Evolutionary conservation across 2,888 invertebrate species (phyloP), one percentile per base, ranked within the genome.

Genomic region (Oligia strigilis): DNA sequence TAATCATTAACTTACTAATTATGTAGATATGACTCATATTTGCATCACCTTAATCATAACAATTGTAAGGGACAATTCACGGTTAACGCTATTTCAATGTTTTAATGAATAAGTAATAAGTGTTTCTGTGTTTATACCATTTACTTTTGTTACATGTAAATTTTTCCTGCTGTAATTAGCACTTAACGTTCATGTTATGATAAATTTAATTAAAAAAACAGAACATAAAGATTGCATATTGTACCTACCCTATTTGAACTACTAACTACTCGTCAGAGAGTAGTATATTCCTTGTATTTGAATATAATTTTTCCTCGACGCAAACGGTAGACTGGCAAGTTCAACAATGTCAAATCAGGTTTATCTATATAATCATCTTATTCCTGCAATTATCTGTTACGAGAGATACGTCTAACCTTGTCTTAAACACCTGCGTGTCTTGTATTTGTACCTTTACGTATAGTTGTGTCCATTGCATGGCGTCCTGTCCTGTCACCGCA

Each of bases 351-450:
- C 86, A 91, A 92, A 92, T 92, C 92, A 89, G 90, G 92, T 93
- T 92, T 90, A 89, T 88, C 85, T 87, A 89, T 92, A 89, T 94
- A 95, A 95, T 95, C 94, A 95, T 93, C 93, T 92, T 92, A 88
- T 92, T 92, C 92, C 92, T 91, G 91, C 92, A 91, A 92, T 92
- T 92, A 93, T 87, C 86, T 90, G 87, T 91, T 90, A 91, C 88
- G 91, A 92, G 91, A 91, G 90, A 91, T 91, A 92, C 89, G 87
- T 92, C 91, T 95, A 94, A 95, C 95, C 95, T 96, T 95, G 96
- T 92, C 88, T 89, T 82, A 92, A 91, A 92, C 94, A 95, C 94
- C 94, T 95, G 94, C 93, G 89, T 87, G 82, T 81, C 79, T 83
- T 82, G 78, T 88, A 70, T 89, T 78, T 82, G 83, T 84, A 82